Conservation (phyloP, 2,797 vertebrate species). For the Spondyliosoma cantharus region DNA sequence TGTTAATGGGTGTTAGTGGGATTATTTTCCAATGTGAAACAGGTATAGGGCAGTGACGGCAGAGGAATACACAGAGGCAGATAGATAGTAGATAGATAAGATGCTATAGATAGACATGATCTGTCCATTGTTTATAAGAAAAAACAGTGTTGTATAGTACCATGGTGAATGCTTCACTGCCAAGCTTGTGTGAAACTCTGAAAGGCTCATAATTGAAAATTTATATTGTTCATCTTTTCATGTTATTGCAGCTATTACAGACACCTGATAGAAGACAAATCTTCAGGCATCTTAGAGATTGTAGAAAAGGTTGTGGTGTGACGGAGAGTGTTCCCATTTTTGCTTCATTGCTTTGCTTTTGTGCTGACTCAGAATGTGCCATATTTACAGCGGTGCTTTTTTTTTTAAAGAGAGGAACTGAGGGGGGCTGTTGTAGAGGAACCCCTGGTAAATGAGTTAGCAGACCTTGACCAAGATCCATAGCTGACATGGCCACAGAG, state of each 20-base stretch:
- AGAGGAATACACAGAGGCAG: slow-evolving; percentile 17
- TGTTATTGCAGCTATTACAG: slow-evolving; percentile 69
- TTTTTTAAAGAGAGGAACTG: slow-evolving; percentile 60
- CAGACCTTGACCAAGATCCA: slow-evolving; percentile 58
- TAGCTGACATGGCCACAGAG: slow-evolving; percentile 41
- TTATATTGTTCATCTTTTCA: slow-evolving; percentile 71
- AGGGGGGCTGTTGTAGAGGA: slow-evolving; percentile 34
- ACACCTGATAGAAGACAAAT: slow-evolving; percentile 70
- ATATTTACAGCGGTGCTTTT: slow-evolving; percentile 78
- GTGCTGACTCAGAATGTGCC: slow-evolving; percentile 78
- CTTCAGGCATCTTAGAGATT: slow-evolving; percentile 59
- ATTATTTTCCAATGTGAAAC: no score
- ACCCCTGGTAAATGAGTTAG: slow-evolving; percentile 63
- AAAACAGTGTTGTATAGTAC: slow-evolving; percentile 9
- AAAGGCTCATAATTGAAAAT: slow-evolving; percentile 64
- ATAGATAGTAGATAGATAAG: slow-evolving; percentile 5
- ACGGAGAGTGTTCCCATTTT: slow-evolving; percentile 68
- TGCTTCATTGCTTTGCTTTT: slow-evolving; percentile 76
- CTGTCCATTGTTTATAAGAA: slow-evolving; percentile 33
- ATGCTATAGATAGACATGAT: slow-evolving; percentile 9
- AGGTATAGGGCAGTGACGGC: background rate
- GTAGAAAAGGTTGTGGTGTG: slow-evolving; percentile 56
- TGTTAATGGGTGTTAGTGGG: no score
- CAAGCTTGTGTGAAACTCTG: slow-evolving; percentile 36
- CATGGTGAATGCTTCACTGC: slow-evolving; percentile 16